Conservation (phyloP, 2,797 vertebrate species). For the Buceros bicornis region DNA sequence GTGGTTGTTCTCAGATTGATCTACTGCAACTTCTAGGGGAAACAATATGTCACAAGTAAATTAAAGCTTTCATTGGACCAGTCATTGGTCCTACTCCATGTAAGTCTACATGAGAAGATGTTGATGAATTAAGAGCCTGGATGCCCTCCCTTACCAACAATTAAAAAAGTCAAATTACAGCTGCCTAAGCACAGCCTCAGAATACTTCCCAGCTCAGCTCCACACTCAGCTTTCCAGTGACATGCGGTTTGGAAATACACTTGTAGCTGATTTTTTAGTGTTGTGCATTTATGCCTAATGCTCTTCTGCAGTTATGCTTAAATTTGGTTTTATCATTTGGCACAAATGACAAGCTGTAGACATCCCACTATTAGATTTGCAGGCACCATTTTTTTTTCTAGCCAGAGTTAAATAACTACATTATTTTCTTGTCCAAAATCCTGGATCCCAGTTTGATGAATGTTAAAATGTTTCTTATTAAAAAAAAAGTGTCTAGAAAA, state of each 20-base stretch:
- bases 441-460: slow-evolving; percentile 5
- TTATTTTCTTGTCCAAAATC: slow-evolving; percentile 40
- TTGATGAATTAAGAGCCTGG: slow-evolving; percentile 20
- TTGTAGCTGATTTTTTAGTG: not conserved
- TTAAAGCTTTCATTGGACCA: slow-evolving; percentile 44
- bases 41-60: slow-evolving; percentile 62
- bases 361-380: not conserved
- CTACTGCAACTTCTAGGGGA: slow-evolving; percentile 32
- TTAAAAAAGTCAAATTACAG: slow-evolving; percentile 4
- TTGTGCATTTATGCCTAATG: not conserved
- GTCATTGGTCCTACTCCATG: not conserved
- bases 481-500: slow-evolving; percentile 27
- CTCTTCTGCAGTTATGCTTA: not conserved
- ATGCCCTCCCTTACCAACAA: not conserved
- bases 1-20: slow-evolving; percentile 57
- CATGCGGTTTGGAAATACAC: not conserved
- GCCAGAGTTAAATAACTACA: not conserved
- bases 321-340: slow-evolving; percentile 28
- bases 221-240: not conserved
- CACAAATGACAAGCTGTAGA: not conserved
- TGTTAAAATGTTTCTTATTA: not conserved
- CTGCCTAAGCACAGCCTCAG: not conserved
- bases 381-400: not conserved
- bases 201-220: not conserved
- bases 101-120: slow-evolving; percentile 1